Base-by-base conservation (phyloP, 2,888 invertebrate genomes). In the Rugalucina vietnamica region DNA sequence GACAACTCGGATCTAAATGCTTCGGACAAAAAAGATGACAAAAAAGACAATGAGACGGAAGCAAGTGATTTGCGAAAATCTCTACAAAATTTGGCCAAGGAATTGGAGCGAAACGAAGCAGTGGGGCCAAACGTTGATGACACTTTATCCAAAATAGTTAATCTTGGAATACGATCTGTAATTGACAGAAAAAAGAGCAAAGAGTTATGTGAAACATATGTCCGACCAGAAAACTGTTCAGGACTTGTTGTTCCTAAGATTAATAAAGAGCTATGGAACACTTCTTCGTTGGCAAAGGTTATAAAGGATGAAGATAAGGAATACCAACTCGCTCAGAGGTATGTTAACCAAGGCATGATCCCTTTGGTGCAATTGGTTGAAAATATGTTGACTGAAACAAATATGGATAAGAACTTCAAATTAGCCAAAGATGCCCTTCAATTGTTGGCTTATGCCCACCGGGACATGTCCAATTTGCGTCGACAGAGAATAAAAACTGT, bases 391-490 rank as follows among this genome's bases (percentile, higher is more conserved):
- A 12, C 18, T 1, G 54, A 27, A 18, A 18, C 32, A 1, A 24
- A 32, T 18, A 27, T 18, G n/a, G 75, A 39, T 21, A 50, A 32
- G 0, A 29, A 39, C 1, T 76, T 76, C 18, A 65, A 43, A 29
- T 49, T 76, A 29, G 75, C 75, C 0, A 49, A n/a, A 24, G 57
- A 80, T 69, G 34, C 34, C 29, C 10, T 75, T 18, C 69, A 74
- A 29, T 27, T 80, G 18, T 39, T 80, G 32, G 80, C 69, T n/a
- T 75, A 54, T 71, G 75, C 75, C 29, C 65, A 80, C 43, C 14
- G 75, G 24, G 80, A 75, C 21, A 1, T 80, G 27, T 75, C 80
- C 0, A 50, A 75, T 21, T 4, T 69, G 0, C 29, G 80, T 18
- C 24, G 74, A 10, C 27, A 80, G 5, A 3, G 21, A 18, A 21